phyloP scores from a whole-genome alignment of 2,888 invertebrate genomes.

The Platycheirus rosarum region DNA sequence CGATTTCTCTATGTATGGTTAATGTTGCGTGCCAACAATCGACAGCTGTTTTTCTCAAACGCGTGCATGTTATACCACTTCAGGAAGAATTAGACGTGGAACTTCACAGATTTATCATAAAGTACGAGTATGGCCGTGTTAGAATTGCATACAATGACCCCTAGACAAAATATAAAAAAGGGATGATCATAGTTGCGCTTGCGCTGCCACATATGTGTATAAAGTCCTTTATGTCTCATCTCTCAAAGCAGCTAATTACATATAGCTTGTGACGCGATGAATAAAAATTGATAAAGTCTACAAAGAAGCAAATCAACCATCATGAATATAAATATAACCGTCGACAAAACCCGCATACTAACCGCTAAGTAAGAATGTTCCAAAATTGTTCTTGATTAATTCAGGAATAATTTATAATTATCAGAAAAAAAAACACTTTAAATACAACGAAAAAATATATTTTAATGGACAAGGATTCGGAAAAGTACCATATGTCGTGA shows the following conservation, averaged over 20 bases:
- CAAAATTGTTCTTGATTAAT: constrained; percentile 37
- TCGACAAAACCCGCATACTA: constrained; percentile 46
- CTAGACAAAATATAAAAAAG: constrained; percentile 47
- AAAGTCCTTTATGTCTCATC: too few species aligned
- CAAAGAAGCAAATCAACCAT: constrained; percentile 56
- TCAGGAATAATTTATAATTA: constrained; percentile 63
- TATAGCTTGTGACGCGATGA: constrained; percentile 61
- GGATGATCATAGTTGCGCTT: constrained; percentile 49
- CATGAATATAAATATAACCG: constrained; percentile 32
- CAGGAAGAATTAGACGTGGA: constrained; percentile 24
- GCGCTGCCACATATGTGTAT: constrained; percentile 8
- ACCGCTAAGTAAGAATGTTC: constrained; percentile 21
- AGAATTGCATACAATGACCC: constrained; percentile 55
- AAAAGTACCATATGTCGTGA: constrained; percentile 66
- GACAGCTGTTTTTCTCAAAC: constrained; percentile 58
- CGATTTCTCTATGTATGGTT: constrained; percentile 36
- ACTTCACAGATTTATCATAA: constrained; percentile 63
- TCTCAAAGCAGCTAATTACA: constrained; percentile 59
- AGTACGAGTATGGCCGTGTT: neutral
- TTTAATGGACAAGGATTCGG: constrained; percentile 42
- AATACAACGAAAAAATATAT: constrained; percentile 45
- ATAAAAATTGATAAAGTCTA: constrained; percentile 48
- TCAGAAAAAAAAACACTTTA: constrained; percentile 55
- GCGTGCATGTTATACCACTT: constrained; percentile 51
- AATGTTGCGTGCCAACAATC: constrained; percentile 65